phyloP scores from a whole-genome alignment of 2,888 invertebrate species.

The Argynnis bischoffii region DNA sequence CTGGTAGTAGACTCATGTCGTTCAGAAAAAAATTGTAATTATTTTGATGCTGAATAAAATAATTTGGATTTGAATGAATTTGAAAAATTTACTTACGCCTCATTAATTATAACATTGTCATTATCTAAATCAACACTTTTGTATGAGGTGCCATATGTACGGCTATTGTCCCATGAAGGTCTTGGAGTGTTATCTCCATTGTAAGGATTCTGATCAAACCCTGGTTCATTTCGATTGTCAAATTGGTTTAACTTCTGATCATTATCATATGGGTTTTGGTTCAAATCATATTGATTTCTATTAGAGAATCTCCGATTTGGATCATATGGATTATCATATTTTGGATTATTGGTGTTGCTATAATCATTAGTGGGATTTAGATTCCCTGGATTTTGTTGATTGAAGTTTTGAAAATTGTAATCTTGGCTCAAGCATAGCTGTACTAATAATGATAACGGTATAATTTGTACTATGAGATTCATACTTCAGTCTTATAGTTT shows the following conservation, averaged over 20 bases:
- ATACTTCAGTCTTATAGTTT: slow-evolving; percentile 66
- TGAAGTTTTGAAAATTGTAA: slow-evolving; percentile 65
- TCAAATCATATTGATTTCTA: slow-evolving; percentile 51
- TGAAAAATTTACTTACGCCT: slow-evolving; percentile 82
- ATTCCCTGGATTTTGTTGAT: slow-evolving; percentile 58
- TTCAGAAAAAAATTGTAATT: no score
- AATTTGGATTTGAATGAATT: no score
- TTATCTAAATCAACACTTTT: slow-evolving; percentile 63
- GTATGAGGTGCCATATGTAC: slow-evolving; percentile 55
- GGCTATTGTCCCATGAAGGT: slow-evolving; percentile 62
- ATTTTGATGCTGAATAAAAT: no score
- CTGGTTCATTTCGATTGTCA: slow-evolving; percentile 52
- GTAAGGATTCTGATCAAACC: slow-evolving; percentile 48
- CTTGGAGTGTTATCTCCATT: slow-evolving; percentile 57
- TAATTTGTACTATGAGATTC: slow-evolving; percentile 64
- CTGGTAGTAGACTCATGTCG: no score
- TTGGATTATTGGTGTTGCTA: slow-evolving; percentile 52
- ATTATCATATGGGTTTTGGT: slow-evolving; percentile 45
- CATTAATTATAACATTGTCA: slow-evolving; percentile 79
- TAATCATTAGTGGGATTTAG: slow-evolving; percentile 71
- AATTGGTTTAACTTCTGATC: slow-evolving; percentile 54
- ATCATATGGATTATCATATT: slow-evolving; percentile 70
- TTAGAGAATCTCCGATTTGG: slow-evolving; percentile 56
- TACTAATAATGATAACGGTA: slow-evolving; percentile 49
- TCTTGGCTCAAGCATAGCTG: slow-evolving; percentile 63